Base-by-base conservation (phyloP, 1,140 invertebrate species). In the Lepidurus apus region DNA sequence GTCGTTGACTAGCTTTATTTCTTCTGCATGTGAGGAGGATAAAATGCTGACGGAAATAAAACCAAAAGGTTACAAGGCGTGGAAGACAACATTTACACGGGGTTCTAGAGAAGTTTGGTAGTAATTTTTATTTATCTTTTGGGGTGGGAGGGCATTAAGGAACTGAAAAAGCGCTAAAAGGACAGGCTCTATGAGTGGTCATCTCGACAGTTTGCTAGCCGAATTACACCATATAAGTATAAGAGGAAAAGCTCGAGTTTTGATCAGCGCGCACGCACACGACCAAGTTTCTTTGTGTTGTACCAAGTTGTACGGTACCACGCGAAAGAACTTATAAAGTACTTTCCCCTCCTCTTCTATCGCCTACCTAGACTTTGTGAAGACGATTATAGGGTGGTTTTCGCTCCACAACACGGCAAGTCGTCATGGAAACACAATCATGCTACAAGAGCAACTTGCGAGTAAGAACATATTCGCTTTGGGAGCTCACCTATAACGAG, bases 1-100 rank as follows among this genome's bases (percentile, higher is more conserved):
- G 53, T 65, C 53, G 53, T 65, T 65, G 53, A 65, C 53, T 65
- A 65, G 8, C 17, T 65, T 65, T 65, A 65, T 65, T 65, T 65
- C 34, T 34, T 34, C 21, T 65, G 53, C 53, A 65, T 65, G 21
- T 21, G 53, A 65, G 53, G 21, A 21, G 53, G 13, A 65, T 65
- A 65, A 65, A 21, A 65, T 5, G 53, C 53, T 65, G 53, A 65
- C n/a, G 53, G 21, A 9, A 65, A 65, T 11, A 21, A 34, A 34
- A 34, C 34, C 34, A 4, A 34, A 21, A 13, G 53, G 21, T 7
- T 65, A 65, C 53, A 65, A 65, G 53, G 53, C 53, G 21, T n/a
- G 53, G 17, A 47, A 47, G 45, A 47, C 45, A 47, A 47, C 45
- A 17, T 65, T 7, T 17, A 17, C 6, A 65, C 34, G 21, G 53